Conservation (phyloP, 2,113 vertebrate genomes). For the Hypocryptadius cinnamomeus region DNA sequence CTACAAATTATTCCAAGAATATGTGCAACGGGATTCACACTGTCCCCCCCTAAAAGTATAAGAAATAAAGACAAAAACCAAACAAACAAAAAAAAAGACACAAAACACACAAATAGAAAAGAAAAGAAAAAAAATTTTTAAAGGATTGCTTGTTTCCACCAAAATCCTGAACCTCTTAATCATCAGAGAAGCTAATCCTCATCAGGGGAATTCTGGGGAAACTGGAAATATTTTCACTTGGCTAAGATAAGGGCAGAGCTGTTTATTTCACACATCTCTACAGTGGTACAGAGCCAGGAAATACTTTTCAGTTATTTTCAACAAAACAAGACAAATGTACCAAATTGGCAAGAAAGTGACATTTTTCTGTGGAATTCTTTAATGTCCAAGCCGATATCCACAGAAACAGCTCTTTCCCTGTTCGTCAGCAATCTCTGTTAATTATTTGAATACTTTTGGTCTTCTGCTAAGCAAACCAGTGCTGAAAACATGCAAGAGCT, state of each 20-base stretch:
- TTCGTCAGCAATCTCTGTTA: not conserved
- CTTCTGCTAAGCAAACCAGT: not conserved
- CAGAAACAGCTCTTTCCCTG: not conserved
- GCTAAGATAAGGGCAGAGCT: slow-evolving; percentile 42
- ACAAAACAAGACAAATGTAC: slow-evolving; percentile 38
- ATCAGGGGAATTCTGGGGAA: slow-evolving; percentile 51
- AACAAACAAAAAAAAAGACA: too few relatives aligned
- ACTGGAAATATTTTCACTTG: slow-evolving; percentile 47
- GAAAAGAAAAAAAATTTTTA: too few relatives aligned
- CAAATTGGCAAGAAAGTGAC: slow-evolving; percentile 38
- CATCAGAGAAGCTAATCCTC: slow-evolving; percentile 32
- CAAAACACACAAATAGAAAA: too few relatives aligned
- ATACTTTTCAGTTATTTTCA: slow-evolving; percentile 46
- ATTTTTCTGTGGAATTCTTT: slow-evolving; percentile 34
- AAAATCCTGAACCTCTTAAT: slow-evolving; percentile 23
- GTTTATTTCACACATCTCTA: slow-evolving; percentile 56
- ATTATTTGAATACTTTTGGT: not conserved
- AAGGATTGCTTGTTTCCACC: not conserved
- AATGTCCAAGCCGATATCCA: not conserved
- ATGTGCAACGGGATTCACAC: not conserved
- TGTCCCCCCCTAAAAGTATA: not conserved
- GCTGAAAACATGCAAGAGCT: not conserved
- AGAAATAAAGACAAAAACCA: not conserved
- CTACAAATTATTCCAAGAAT: not conserved
- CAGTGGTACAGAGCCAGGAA: slow-evolving; percentile 36